phyloP scores from a whole-genome alignment of 2,113 vertebrate species.

The Mastomys natalensis region DNA sequence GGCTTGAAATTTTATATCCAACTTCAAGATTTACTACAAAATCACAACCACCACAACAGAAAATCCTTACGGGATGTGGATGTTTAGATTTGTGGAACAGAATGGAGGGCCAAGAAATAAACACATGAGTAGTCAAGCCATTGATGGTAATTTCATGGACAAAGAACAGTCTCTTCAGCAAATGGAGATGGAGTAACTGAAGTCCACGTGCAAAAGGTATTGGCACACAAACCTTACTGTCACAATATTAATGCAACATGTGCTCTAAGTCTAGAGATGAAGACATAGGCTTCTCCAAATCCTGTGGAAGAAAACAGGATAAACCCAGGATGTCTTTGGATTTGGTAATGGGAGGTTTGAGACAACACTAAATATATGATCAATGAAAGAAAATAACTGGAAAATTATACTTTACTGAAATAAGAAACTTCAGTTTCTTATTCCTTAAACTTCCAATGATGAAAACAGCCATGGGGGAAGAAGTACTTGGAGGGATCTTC shows the following conservation, averaged over 20 bases:
- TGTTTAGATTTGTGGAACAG: accelerated
- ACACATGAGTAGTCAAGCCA: neutral
- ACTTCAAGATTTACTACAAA: neutral
- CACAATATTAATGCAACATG: neutral
- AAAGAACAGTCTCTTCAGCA: neutral
- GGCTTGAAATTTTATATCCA: neutral
- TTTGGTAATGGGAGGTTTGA: neutral
- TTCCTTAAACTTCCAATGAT: neutral
- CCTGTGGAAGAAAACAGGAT: neutral
- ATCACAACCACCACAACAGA: neutral
- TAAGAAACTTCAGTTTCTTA: neutral
- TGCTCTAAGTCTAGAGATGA: neutral
- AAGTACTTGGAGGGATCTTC: neutral
- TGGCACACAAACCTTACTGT: neutral
- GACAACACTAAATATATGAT: neutral
- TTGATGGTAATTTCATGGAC: neutral
- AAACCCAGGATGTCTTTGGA: neutral
- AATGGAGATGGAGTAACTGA: neutral
- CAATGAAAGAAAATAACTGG: neutral
- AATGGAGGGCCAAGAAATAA: neutral
- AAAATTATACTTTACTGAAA: neutral
- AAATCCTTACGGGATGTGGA: accelerated
- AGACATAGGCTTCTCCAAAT: neutral
- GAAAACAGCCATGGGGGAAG: neutral
- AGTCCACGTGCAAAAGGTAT: neutral